phyloP scores from a whole-genome alignment of 2,797 vertebrate species.

The Bradypodion pumilum region DNA sequence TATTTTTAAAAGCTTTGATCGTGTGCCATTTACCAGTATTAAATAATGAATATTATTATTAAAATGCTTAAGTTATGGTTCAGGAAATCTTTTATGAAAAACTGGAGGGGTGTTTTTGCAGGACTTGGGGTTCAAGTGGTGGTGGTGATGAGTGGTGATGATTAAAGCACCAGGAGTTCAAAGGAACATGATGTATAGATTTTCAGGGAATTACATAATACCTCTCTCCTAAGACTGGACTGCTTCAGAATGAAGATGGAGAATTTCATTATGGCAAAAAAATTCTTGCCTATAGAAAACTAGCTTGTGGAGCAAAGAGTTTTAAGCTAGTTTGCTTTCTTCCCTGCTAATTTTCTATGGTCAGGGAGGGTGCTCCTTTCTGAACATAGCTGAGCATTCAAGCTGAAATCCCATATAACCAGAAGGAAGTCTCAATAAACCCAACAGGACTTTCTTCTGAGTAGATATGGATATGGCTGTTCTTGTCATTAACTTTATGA shows the following conservation, averaged over 20 bases:
- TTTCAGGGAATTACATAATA: not conserved
- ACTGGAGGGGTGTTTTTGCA: not conserved
- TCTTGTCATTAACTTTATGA: not conserved
- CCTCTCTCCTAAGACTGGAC: not conserved
- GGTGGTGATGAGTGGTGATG: not conserved
- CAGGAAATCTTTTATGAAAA: not conserved
- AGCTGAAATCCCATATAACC: not conserved
- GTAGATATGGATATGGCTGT: not conserved
- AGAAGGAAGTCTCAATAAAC: not conserved
- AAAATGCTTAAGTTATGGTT: constrained; percentile 10
- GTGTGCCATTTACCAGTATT: not conserved
- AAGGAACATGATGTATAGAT: not conserved
- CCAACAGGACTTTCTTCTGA: not conserved
- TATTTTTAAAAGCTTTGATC: constrained; percentile 19
- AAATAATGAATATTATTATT: not conserved
- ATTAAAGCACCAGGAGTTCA: not conserved
- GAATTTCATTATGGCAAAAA: not conserved
- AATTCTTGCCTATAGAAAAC: not conserved
- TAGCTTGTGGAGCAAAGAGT: not conserved
- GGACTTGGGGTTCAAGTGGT: not conserved
- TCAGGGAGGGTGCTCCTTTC: not conserved
- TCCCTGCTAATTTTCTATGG: not conserved
- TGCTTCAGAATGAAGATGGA: not conserved
- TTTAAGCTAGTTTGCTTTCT: not conserved
- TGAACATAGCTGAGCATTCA: not conserved